Evolutionary conservation across 1,140 invertebrate species (phyloP).

Genomic region (Acromyrmex echinatior): DNA sequence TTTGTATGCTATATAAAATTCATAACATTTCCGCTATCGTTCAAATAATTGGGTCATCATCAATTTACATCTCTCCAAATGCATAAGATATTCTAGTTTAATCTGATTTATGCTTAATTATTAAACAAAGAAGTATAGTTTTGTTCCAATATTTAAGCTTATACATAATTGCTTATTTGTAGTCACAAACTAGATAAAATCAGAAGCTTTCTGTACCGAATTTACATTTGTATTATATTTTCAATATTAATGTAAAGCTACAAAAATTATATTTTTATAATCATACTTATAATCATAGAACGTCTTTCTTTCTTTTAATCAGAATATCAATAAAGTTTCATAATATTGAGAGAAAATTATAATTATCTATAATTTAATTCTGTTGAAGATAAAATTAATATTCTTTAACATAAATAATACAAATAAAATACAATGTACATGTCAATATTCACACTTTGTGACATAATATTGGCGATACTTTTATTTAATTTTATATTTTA

Average conservation of each 20-base stretch:
- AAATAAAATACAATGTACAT: constrained; percentile 22
- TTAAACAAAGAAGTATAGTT: neutral
- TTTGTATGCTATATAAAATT: neutral
- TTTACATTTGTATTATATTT: neutral
- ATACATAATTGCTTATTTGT: neutral
- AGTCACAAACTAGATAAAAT: neutral
- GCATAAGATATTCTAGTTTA: neutral
- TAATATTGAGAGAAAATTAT: neutral
- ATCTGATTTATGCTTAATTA: neutral
- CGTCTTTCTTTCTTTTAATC: neutral
- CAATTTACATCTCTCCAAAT: neutral
- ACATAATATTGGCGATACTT: constrained; percentile 7
- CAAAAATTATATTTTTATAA: neutral
- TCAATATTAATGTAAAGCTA: neutral
- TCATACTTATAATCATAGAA: neutral
- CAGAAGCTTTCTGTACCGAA: neutral
- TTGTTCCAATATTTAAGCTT: neutral
- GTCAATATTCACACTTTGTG: neutral
- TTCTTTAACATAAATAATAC: constrained; percentile 3
- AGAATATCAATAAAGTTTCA: neutral
- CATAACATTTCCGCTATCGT: neutral
- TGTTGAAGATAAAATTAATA: neutral
- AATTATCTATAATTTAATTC: neutral
- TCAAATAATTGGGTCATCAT: constrained; percentile 1
- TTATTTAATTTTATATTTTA: neutral